Percentiles rank a stretch among this genome's conserved stretches.
phyloP scores from a whole-genome alignment of 1,140 invertebrate genomes.

The Bombus superbus region DNA sequence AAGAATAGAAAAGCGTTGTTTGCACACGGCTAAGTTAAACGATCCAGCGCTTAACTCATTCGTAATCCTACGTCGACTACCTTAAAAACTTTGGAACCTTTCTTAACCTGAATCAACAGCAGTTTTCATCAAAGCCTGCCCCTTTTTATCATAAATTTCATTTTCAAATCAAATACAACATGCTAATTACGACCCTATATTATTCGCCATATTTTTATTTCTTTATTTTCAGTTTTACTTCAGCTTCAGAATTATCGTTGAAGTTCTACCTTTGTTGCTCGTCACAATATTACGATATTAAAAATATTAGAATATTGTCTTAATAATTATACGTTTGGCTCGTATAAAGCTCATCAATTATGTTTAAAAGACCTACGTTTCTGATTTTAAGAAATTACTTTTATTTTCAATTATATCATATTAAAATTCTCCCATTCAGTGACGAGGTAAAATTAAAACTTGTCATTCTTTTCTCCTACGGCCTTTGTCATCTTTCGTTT shows the following conservation, averaged over 20 bases:
- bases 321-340: too few relatives aligned
- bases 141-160: not conserved
- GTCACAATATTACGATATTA: too few relatives aligned
- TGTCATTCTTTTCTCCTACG: not conserved
- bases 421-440: not conserved
- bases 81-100: not conserved
- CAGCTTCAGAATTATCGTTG: not conserved
- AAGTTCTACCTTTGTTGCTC: not conserved
- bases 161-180: constrained; percentile 3
- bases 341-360: too few relatives aligned
- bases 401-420: too few relatives aligned
- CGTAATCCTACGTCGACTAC: not conserved
- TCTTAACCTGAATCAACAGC: not conserved
- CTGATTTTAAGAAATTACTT: not conserved
- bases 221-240: not conserved
- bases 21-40: not conserved
- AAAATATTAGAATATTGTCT: not conserved
- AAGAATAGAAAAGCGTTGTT: not conserved
- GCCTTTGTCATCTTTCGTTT: not conserved
- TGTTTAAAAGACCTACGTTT: too few relatives aligned
- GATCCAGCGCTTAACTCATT: not conserved
- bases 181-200: not conserved
- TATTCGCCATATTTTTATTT: not conserved
- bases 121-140: not conserved
- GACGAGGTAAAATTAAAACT: not conserved